These are phyloP conservation scores for Platichthys stellatus DNA, from an alignment of 2,113 vertebrate species.

Conservation along the genomic window DNA sequence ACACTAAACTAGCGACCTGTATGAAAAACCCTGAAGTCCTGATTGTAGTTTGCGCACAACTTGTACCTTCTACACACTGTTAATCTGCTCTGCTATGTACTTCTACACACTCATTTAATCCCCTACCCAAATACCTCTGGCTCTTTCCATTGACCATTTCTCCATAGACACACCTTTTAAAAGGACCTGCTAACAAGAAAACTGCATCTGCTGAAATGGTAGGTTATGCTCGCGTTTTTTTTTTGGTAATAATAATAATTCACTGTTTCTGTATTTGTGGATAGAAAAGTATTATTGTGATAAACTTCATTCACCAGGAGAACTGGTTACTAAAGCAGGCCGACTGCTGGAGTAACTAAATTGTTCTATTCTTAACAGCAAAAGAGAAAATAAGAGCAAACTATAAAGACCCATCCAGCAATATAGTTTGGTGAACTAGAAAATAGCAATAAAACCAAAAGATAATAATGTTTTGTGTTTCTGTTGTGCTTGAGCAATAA, in stretches of 20 bases:
- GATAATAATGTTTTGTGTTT: neutral
- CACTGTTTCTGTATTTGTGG: neutral
- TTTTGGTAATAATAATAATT: neutral
- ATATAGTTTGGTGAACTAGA: too few relatives aligned
- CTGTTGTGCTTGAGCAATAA: neutral
- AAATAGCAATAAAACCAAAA: too few relatives aligned
- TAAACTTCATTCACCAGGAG: neutral
- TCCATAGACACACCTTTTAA: conserved; percentile 50
- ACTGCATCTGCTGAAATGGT: conserved; percentile 43
- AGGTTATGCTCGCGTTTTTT: conserved; percentile 37
- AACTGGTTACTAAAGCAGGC: neutral
- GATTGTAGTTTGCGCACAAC: conserved; percentile 52
- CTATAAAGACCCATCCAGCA: neutral
- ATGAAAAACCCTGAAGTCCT: conserved; percentile 24
- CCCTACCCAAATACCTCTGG: conserved; percentile 73
- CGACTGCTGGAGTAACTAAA: neutral
- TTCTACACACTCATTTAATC: conserved; percentile 73
- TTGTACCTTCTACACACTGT: conserved; percentile 64
- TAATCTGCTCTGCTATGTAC: conserved; percentile 81
- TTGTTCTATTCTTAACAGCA: neutral
- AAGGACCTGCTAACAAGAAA: conserved; percentile 28
- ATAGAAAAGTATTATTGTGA: neutral
- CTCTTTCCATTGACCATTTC: conserved; percentile 71
- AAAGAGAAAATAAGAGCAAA: conserved; percentile 4
- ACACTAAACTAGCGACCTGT: conserved; percentile 17